Percentiles rank a stretch among this genome's conserved stretches.
Evolutionary conservation across 2,113 vertebrate species (phyloP).

Genomic region (Apodemus sylvaticus): DNA sequence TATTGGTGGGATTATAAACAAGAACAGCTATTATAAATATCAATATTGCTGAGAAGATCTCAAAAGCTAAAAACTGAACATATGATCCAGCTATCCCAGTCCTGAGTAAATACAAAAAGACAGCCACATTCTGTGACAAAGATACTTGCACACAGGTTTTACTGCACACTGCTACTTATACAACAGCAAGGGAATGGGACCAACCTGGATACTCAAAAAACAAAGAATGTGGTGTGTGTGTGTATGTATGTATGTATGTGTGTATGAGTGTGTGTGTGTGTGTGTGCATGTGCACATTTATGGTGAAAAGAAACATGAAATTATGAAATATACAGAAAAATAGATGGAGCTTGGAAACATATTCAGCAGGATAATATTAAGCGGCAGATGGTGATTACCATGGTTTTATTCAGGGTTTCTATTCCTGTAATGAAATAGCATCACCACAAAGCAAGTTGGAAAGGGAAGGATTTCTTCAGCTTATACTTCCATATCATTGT

Average conservation of each 20-base stretch:
- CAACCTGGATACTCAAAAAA: neutral
- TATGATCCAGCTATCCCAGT: neutral
- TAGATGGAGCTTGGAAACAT: neutral
- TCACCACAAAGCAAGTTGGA: neutral
- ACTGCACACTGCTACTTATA: neutral
- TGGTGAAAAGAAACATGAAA: too few species aligned
- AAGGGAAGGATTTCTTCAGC: neutral
- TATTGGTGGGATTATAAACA: neutral
- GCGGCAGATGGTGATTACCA: neutral
- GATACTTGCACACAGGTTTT: neutral
- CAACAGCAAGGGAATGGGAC: neutral
- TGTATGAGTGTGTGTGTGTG: too few species aligned
- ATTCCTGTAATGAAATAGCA: neutral
- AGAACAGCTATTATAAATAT: neutral
- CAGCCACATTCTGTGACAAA: neutral
- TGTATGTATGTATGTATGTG: too few species aligned
- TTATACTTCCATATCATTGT: neutral
- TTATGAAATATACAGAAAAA: neutral
- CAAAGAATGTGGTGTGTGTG: too few species aligned
- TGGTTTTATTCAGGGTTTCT: neutral
- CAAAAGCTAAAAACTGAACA: neutral
- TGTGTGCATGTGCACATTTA: too few species aligned
- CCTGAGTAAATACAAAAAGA: neutral
- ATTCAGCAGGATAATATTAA: neutral
- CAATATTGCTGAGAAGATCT: neutral